A percentile compares a stretch with the other conserved stretches of the same genome.
phyloP scores from a whole-genome alignment of 2,888 invertebrate genomes.

The Cryptosula pallasiana region DNA sequence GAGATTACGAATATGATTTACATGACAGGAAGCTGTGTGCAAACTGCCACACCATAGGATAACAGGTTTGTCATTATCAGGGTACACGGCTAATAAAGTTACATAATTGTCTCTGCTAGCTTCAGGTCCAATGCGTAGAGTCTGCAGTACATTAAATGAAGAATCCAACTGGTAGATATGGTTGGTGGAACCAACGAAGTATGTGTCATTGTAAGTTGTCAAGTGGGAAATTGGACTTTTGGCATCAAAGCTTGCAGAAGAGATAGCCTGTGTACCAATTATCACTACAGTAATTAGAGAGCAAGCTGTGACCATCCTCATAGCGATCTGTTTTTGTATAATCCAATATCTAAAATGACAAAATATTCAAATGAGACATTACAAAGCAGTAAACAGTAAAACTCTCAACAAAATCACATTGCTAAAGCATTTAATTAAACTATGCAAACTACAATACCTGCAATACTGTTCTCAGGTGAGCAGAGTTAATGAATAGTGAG shows the following conservation, averaged over 20 bases:
- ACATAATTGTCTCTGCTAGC: neutral
- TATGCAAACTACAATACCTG: too few relatives aligned
- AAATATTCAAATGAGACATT: too few relatives aligned
- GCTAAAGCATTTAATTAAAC: too few relatives aligned
- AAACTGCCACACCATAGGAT: constrained; percentile 14
- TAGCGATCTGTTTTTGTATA: too few relatives aligned
- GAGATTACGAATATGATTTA: neutral
- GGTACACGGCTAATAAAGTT: neutral
- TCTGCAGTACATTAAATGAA: neutral
- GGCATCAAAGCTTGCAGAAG: neutral
- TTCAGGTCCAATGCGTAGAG: neutral
- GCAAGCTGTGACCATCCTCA: too few relatives aligned
- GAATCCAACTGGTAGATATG: constrained; percentile 3
- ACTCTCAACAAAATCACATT: too few relatives aligned
- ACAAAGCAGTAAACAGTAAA: too few relatives aligned
- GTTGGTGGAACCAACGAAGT: neutral
- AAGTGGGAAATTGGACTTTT: neutral
- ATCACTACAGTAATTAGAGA: too few relatives aligned
- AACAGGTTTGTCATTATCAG: neutral
- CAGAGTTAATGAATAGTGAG: too few relatives aligned
- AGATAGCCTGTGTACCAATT: neutral
- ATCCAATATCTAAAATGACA: too few relatives aligned
- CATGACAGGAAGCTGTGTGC: neutral
- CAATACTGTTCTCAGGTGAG: too few relatives aligned
- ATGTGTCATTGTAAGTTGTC: neutral